Base-by-base conservation (phyloP, 2,113 vertebrate genomes). In the Aegithalos caudatus region DNA sequence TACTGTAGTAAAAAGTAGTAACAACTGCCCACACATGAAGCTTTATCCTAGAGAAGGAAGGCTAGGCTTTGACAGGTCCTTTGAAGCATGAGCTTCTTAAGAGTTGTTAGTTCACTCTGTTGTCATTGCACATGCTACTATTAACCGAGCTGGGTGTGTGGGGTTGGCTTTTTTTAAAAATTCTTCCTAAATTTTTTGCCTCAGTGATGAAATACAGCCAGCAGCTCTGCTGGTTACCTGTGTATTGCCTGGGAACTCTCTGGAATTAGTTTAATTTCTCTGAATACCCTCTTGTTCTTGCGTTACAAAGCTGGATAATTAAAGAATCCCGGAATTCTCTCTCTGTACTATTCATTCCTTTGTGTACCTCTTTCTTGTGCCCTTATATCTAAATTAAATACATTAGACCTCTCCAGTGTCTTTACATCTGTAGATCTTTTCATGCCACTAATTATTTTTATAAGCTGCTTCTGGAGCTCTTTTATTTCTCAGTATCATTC, bases 201-300 rank as follows among this genome's bases (percentile, higher is more conserved):
- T 80, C 31, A 9, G 73, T 57, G 38, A 60, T 87, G 40, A 81
- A 91, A 57, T 0, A 3, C 5, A 4, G 19, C 57, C 50, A 85
- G 19, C 45, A 70, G 54, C 76, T 82, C 84, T 20, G 11, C 38
- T 42, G 57, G 76, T 73, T 95, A 92, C 81, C 81, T 95, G 67
- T 62, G 27, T 14, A 66, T 91, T 92, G 66, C 74, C 74, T 94
- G 62, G 74, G 79, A 95, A 54, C 50, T 80, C 72, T 51, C 22
- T 83, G 80, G 80, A 83, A 72, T 77, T 77, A 53, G 45, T 92
- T 95, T 95, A 10, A 62, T 90, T 95, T 87, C 81, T 81, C 81
- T 96, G 86, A 95, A 94, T 95, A 85, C 84, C 57, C 73, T 72
- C 70, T 95, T 94, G 78, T 95, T 95, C 89, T 96, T 95, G 35